Evolutionary conservation across 1,140 invertebrate genomes (phyloP), one percentile per base, ranked within the genome.

Genomic region (Meteorus sp.): DNA sequence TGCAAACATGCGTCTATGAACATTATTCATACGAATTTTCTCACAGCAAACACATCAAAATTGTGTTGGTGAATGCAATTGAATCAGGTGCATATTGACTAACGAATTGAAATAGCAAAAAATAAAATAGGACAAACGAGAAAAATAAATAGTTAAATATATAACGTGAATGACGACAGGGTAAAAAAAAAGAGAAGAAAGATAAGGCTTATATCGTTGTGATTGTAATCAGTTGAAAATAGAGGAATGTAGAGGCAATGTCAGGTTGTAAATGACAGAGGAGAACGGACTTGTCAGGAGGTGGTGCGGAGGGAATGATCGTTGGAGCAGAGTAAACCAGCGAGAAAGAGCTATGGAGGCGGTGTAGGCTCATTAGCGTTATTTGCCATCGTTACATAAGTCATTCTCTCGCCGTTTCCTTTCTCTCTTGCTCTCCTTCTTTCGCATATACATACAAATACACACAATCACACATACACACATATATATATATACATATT

Each of bases 301-400:
- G 37, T 56, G 56, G 17, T 61, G 25, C 22, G 55, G 45, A 43
- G 55, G 43, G 58, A 60, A 62, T 20, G 67, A 68, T 61, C 62
- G 61, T 52, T 64, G 29, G 25, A 56, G 45, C 15, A 45, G 39
- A 57, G 35, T 15, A 55, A 19, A 37, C 17, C 51, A 22, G 45
- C 13, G n/a, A 31, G 45, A 13, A 48, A 44, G 35, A 48, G 33
- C 60, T 56, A 58, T 43, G 62, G 65, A 73, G 70, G 65, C 67
- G 61, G 63, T 71, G 71, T 71, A 71, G 69, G 71, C 71, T 77
- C 77, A 80, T 80, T 80, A 80, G 73, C 72, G 76, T 80, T 79
- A 78, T 77, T 79, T 78, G 74, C 72, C 62, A 68, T 72, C 71
- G 72, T 80, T 80, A 77, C 72, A 69, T 79, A 80, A 79, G 70